Base-by-base conservation (phyloP, 2,888 invertebrate genomes). In the Sarcophaga subvicina region DNA sequence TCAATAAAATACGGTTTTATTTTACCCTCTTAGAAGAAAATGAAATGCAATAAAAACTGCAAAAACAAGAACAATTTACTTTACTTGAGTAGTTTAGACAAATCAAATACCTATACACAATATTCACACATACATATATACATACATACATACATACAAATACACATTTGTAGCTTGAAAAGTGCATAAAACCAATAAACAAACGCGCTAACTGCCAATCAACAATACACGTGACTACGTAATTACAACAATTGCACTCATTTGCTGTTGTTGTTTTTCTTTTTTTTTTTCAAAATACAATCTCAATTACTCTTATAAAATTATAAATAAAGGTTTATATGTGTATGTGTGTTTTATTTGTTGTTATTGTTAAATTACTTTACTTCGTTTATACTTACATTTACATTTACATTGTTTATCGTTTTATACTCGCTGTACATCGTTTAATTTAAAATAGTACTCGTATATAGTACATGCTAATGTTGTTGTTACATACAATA, bases 151-250 rank as follows among this genome's bases (percentile, higher is more conserved):
- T 4, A 54, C 4, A 54, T 0, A 54, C 4, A 54, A 4, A 54
- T 1, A 14, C 14, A 14, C 49, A 49, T 49, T 4, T 14, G 14
- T 17, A 54, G 12, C 14, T 54, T 2, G 12, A 17, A 4, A 54
- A 3, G 54, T 54, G 17, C 17, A 54, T 54, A 49, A 71, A 79
- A 63, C 20, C 64, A 79, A 71, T 71, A 79, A 79, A 79, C 79
- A 79, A 79, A 79, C 70, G 79, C 70, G 70, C 79, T 79, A 79
- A 79, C 79, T 79, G 79, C 79, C 79, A 79, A 79, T 79, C 70
- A 79, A 79, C 70, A 54, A 79, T 79, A 79, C 79, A 79, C 79
- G 79, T 79, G 79, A 79, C 79, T 79, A 79, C 71, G 79, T 79
- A 79, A 79, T 79, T 71, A 79, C 79, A 79, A 79, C 79, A 79